Evolutionary conservation across 2,888 invertebrate genomes (phyloP), one percentile per base, ranked within the genome.

Genomic region (Tuberolachnus salignus): DNA sequence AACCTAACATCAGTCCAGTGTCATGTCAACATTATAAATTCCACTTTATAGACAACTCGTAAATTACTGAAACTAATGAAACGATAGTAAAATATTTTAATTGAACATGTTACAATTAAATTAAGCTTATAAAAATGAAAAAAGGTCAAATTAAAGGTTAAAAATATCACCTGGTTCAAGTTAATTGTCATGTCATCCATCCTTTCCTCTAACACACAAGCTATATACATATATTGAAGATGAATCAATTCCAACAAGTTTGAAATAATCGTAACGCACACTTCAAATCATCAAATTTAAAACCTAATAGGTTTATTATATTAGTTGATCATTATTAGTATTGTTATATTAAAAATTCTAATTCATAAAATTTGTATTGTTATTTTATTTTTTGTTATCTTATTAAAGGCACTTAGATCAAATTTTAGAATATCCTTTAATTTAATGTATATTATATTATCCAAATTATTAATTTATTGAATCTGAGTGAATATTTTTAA

Each of bases 161-260:
- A 13, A 71, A 71, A 57, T 46, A 59, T 10, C 46, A 59, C 59
- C 19, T 26, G 57, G n/a, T 57, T 46, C n/a, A 57, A 46, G 46
- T 26, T 14, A 57, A 71, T 13, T n/a, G 9, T 49, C 13, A 59
- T 69, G 21, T 3, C 16, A 53, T 71, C 13, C 26, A 46, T 57
- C 11, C 44, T 59, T 59, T 23, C 2, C 23, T 66, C 51, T 69
- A 69, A 34, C 21, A 16, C 34, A 66, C 13, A 34, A 8, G 34
- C 11, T 34, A 67, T 14, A 34, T 51, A 16, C 23, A 42, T 70
- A 44, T 11, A 44, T 59, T 71, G n/a, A 3, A 59, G 13, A 71
- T 59, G 11, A 59, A 59, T 57, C n/a, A 57, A 71, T 26, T 71
- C 14, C 46, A 46, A 26, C 3, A 23, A 57, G 44, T 57, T 57